Base-by-base conservation (phyloP, 2,888 invertebrate genomes). In the Plemyria rubiginata region DNA sequence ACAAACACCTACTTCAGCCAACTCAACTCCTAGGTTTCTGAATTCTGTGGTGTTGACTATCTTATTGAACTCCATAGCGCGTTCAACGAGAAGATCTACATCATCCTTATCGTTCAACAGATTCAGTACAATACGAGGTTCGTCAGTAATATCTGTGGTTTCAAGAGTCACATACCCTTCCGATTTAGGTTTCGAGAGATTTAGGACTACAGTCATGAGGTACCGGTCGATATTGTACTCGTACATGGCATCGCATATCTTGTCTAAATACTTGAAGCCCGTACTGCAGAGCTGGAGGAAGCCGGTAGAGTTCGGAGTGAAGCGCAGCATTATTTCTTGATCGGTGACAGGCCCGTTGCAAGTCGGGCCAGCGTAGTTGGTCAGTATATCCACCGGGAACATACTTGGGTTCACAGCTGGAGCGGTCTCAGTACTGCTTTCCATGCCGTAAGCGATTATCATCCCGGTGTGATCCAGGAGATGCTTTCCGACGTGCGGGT, bases 271-370 rank as follows among this genome's bases (percentile, higher is more conserved):
- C 5, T 76, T 74, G 3, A 78, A 74, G 0, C 57, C 62, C 13
- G 75, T 72, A 0, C 70, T 15, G n/a, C 79, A 81, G 0, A 81
- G 54, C 32, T 76, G 74, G 13, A 74, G 22, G 4, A 77, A 22
- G 9, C 68, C 71, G 0, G 48, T 0, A 0, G 67, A 58, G 40
- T 74, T 71, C 7, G 68, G 69, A 0, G 77, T 69, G 9, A 78
- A 68, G 0, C 72, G 4, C 12, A 75, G 0, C 1, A 16, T 32
- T 7, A 54, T 54, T 12, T 54, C 54, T 32, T 54, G 54, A 15
- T 45, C 32, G 7, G 13, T 29, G 2, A 43, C 13, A 12, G 11
- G 6, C 12, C n/a, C 11, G 32, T 45, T 32, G 16, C 45, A 6
- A 12, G 11, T 7, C 8, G 28, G n/a, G 36, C 40, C 28, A 11